Percentiles rank a stretch among this genome's conserved stretches.
Evolutionary conservation across 1,140 invertebrate species (phyloP).

Genomic region (Lasioglossum albipes): DNA sequence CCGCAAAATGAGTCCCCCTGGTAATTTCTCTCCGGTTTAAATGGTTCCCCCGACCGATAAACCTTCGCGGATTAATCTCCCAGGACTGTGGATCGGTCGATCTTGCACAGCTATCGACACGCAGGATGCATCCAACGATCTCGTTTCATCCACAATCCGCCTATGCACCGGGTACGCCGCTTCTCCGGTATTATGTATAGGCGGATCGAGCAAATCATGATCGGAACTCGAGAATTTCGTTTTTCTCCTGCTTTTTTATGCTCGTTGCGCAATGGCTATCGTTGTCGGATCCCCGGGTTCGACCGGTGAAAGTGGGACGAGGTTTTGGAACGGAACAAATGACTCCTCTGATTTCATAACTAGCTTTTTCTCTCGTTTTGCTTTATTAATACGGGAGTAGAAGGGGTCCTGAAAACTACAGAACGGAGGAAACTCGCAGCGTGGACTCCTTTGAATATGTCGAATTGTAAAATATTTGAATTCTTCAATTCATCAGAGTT

Average conservation of each 20-base stretch:
- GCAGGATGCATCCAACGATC: no score
- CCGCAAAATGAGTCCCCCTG: not conserved
- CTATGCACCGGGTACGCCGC: no score
- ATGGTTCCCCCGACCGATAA: not conserved
- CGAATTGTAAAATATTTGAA: no score
- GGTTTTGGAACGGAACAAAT: not conserved
- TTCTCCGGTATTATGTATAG: no score
- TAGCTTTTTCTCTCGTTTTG: no score
- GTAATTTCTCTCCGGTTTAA: not conserved
- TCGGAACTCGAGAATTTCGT: not conserved
- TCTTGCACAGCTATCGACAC: not conserved
- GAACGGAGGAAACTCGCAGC: no score
- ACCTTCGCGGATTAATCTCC: constrained; percentile 3
- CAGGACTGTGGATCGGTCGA: not conserved
- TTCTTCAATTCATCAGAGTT: no score
- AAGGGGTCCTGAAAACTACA: no score
- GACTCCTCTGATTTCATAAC: no score
- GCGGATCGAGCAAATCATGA: not conserved
- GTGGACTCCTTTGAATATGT: no score
- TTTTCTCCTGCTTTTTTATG: not conserved
- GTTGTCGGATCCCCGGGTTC: not conserved
- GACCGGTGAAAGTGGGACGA: not conserved
- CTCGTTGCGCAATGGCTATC: not conserved
- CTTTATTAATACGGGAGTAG: no score
- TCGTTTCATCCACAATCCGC: no score